These are phyloP conservation scores for Brachionus plicatilis DNA, from an alignment of 1,140 invertebrate genomes.

Conservation along the genomic window DNA sequence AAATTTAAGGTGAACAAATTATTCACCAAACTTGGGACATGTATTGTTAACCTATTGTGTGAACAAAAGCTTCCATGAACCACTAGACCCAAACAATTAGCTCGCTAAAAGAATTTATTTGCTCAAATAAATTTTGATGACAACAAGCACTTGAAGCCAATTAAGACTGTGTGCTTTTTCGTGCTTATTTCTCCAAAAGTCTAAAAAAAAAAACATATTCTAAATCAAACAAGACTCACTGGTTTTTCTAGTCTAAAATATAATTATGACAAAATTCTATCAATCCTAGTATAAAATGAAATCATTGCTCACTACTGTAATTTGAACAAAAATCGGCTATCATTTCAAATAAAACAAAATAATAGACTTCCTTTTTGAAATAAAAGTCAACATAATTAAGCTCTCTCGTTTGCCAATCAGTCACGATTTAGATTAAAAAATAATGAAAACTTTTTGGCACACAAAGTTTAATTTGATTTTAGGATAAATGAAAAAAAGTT, in stretches of 20 bases:
- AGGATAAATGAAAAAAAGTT: not conserved
- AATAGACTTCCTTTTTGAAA: not conserved
- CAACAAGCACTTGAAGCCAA: no score
- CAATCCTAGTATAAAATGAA: not conserved
- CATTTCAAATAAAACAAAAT: not conserved
- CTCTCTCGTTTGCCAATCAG: not conserved
- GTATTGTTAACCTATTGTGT: no score
- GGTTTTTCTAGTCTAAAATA: not conserved
- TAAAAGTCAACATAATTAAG: slow-evolving; percentile 35
- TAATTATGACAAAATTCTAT: not conserved
- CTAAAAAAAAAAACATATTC: no score
- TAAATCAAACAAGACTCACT: no score
- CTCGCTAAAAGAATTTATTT: no score
- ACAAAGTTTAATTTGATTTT: not conserved
- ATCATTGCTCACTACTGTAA: not conserved
- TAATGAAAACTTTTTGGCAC: not conserved
- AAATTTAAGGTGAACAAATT: no score
- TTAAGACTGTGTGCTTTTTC: no score
- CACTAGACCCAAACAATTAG: no score
- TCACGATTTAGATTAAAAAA: not conserved
- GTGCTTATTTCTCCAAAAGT: no score
- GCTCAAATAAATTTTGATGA: no score
- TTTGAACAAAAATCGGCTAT: not conserved
- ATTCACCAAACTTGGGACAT: no score
- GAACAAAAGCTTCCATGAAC: no score